Evolutionary conservation across 2,113 vertebrate genomes (phyloP).

Genomic region (Columba livia): DNA sequence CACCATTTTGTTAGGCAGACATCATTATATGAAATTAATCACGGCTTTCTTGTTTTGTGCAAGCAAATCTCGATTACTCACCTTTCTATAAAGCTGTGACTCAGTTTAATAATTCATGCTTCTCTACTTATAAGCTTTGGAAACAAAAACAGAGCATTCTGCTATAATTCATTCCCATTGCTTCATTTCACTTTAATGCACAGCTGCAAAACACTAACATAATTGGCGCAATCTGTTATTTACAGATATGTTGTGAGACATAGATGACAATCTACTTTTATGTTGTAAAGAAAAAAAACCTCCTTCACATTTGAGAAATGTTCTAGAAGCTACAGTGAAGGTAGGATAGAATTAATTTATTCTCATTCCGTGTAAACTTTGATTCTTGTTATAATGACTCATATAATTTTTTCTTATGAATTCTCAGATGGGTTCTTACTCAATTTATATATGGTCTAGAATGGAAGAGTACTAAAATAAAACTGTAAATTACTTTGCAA

Average conservation of each 20-base stretch:
- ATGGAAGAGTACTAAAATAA: not conserved
- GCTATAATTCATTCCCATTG: slow-evolving; percentile 58
- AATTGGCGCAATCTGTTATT: slow-evolving; percentile 74
- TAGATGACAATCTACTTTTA: slow-evolving; percentile 52
- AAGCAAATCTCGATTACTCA: slow-evolving; percentile 58
- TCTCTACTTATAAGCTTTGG: slow-evolving; percentile 62
- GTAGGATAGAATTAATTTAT: not conserved
- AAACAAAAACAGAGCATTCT: slow-evolving; percentile 51
- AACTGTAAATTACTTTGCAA: not conserved
- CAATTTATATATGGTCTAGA: not conserved
- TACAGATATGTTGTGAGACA: slow-evolving; percentile 46
- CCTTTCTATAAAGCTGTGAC: slow-evolving; percentile 10
- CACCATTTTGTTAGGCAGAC: slow-evolving; percentile 55
- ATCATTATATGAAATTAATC: slow-evolving; percentile 68
- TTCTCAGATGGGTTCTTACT: not conserved
- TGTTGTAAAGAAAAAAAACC: not conserved
- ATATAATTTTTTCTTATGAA: not conserved
- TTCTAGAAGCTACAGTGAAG: not conserved
- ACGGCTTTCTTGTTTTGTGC: slow-evolving; percentile 57
- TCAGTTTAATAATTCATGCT: slow-evolving; percentile 69
- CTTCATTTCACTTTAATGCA: slow-evolving; percentile 68
- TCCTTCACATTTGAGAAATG: slow-evolving; percentile 28
- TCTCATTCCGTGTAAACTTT: not conserved
- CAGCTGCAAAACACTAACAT: slow-evolving; percentile 41
- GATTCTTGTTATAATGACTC: not conserved